phyloP scores from a whole-genome alignment of 2,113 vertebrate species.

The Gulo gulo region DNA sequence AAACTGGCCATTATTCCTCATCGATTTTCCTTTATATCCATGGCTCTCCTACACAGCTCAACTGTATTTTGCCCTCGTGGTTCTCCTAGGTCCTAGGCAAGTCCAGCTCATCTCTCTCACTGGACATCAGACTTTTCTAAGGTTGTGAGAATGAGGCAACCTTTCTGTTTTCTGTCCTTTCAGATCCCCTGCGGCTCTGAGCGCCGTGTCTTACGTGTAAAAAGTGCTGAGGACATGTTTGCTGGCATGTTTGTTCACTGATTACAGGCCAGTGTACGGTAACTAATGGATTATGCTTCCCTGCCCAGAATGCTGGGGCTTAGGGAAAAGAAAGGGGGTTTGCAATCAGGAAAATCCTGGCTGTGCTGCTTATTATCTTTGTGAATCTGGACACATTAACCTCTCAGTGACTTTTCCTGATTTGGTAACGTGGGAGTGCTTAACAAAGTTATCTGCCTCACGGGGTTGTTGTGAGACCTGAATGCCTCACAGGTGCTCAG shows the following conservation, averaged over 20 bases:
- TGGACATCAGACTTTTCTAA: neutral
- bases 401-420: neutral
- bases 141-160: neutral
- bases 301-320: neutral
- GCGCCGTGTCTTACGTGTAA: neutral
- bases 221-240: neutral
- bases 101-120: neutral
- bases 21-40: neutral
- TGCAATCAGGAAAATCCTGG: neutral
- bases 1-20: neutral
- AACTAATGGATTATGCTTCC: neutral
- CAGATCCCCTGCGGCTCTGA: neutral
- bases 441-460: neutral
- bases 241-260: neutral
- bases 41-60: neutral
- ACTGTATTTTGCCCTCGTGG: neutral
- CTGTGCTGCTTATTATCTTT: neutral
- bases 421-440: neutral
- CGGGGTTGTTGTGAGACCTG: neutral
- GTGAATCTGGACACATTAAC: neutral
- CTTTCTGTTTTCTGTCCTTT: neutral
- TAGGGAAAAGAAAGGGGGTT: neutral
- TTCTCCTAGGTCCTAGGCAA: neutral
- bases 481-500: neutral
- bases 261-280: neutral